Conservation (phyloP, 2,888 invertebrate species). For the Agrotis puta region DNA sequence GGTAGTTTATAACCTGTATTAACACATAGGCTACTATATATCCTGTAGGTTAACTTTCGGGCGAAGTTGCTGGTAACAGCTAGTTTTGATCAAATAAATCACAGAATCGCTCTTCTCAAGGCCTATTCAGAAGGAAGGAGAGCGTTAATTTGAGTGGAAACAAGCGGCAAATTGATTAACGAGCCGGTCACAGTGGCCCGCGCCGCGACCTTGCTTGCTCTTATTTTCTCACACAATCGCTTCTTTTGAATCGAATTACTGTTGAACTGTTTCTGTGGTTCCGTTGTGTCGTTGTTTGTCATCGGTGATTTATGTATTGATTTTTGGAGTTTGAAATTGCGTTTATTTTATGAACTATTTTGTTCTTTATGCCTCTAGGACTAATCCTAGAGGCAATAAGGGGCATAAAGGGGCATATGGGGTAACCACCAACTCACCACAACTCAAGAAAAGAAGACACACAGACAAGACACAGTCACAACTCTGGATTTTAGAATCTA, state of each 20-base stretch:
- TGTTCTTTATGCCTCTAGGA: not conserved
- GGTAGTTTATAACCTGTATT: too few relatives aligned
- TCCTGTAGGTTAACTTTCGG: too few relatives aligned
- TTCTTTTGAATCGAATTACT: slow-evolving; percentile 45
- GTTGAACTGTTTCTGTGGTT: slow-evolving; percentile 39
- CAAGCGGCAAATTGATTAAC: slow-evolving; percentile 84
- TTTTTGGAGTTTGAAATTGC: not conserved
- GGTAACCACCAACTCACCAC: too few relatives aligned
- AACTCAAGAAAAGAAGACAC: too few relatives aligned
- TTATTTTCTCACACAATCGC: slow-evolving; percentile 54
- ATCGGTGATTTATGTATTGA: slow-evolving; percentile 14
- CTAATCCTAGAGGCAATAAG: too few relatives aligned
- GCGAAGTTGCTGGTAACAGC: too few relatives aligned
- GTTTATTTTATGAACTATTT: not conserved
- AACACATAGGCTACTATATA: too few relatives aligned
- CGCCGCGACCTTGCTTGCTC: slow-evolving; percentile 54
- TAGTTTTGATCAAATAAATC: not conserved
- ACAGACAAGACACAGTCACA: too few relatives aligned
- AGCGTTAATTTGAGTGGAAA: slow-evolving; percentile 82
- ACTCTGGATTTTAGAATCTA: too few relatives aligned
- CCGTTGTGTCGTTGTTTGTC: slow-evolving; percentile 15
- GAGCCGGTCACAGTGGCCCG: slow-evolving; percentile 61
- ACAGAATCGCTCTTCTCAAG: slow-evolving; percentile 23
- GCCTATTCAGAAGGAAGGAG: slow-evolving; percentile 63
- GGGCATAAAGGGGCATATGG: too few relatives aligned